Conservation (phyloP, 2,113 vertebrate genomes). For the Crotophaga sulcirostris region DNA sequence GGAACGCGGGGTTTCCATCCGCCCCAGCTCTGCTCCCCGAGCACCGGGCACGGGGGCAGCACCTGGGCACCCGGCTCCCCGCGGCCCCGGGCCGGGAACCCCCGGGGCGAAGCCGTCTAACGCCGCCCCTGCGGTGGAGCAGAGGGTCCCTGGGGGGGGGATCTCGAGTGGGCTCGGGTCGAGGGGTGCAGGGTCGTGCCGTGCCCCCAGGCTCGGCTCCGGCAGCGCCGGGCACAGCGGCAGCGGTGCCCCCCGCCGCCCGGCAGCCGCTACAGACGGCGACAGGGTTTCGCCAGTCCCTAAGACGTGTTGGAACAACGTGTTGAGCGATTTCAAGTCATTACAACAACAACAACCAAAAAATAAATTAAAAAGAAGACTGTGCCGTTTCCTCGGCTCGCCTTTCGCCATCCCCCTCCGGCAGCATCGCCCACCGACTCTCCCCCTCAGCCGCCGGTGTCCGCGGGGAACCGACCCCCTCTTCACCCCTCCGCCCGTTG, state of each 20-base stretch:
- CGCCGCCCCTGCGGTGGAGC: not conserved
- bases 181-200: not conserved
- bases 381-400: not conserved
- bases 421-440: not conserved
- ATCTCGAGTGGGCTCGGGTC: not conserved
- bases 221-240: not conserved
- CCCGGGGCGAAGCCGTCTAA: not conserved
- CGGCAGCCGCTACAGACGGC: not conserved
- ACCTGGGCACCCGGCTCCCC: not conserved
- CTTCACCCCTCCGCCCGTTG: not conserved
- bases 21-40: not conserved
- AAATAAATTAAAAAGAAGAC: too few relatives aligned
- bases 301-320: not conserved
- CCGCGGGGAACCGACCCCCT: not conserved
- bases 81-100: not conserved
- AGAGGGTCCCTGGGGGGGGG: not conserved
- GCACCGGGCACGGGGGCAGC: not conserved
- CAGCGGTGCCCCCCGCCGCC: not conserved
- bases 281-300: not conserved
- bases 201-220: rapidly evolving
- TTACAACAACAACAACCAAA: not conserved
- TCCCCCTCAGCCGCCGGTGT: not conserved
- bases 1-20: not conserved
- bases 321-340: not conserved
- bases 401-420: not conserved